These are phyloP conservation scores for Thalassoma bifasciatum DNA, from an alignment of 2,113 vertebrate species.

Conservation along the genomic window DNA sequence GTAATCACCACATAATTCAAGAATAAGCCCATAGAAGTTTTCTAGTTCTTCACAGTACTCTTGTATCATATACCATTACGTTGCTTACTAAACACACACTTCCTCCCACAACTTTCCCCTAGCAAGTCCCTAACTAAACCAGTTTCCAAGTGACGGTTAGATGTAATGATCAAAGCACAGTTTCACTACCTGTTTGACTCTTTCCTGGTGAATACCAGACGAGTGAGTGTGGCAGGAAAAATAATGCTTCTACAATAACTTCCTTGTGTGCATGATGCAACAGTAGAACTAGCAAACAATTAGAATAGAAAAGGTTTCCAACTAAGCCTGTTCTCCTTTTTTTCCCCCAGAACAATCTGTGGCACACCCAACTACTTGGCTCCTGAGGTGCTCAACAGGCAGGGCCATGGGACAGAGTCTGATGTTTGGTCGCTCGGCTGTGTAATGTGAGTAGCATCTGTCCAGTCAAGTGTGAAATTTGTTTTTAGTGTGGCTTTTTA, in stretches of 20 bases:
- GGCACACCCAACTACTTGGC: conserved; percentile 99
- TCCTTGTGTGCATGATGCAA: not conserved
- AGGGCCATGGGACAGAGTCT: conserved; percentile 94
- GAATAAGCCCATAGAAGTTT: not conserved
- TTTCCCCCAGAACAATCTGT: conserved; percentile 91
- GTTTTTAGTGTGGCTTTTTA: no score
- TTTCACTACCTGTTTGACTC: conserved; percentile 61
- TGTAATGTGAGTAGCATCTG: conserved; percentile 89
- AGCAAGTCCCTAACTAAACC: conserved; percentile 56
- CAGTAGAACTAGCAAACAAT: not conserved
- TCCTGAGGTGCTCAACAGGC: conserved; percentile 96
- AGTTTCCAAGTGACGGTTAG: conserved; percentile 71
- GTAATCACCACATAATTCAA: not conserved
- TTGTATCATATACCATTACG: conserved; percentile 32
- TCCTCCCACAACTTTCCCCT: conserved; percentile 25
- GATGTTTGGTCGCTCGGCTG: conserved; percentile 98
- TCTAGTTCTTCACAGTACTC: not conserved
- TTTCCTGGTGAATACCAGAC: conserved; percentile 68
- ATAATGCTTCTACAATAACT: not conserved
- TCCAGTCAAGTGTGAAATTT: not conserved
- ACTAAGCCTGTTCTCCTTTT: not conserved
- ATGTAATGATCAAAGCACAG: conserved; percentile 34
- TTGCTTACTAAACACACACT: conserved; percentile 28
- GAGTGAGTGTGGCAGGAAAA: not conserved
- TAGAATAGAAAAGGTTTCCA: not conserved